Evolutionary conservation across 1,140 invertebrate species (phyloP), one percentile per base, ranked within the genome.

Genomic region (Drosophila ficusphila): DNA sequence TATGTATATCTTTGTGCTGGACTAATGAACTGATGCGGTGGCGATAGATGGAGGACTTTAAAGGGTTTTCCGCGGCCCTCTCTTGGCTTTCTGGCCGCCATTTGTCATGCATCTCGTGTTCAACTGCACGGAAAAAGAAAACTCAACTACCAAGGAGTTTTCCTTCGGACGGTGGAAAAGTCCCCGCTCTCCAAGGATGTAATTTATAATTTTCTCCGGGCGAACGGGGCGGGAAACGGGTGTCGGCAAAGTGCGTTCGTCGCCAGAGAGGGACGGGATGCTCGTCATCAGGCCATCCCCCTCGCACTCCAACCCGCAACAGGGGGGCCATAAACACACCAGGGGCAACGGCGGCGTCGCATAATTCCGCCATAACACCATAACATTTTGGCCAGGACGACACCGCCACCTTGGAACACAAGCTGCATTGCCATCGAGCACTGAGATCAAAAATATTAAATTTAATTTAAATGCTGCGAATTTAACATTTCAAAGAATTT

Each of bases 121-220:
- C 51, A 90, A 90, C 89, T 90, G 89, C 83, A 90, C 64, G 89
- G 89, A 90, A 90, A 85, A 77, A 90, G 74, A 81, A 74, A 64
- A 64, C 64, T 53, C 33, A 34, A 25, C 38, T 16, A 39, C 47
- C 36, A 64, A 44, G 27, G 38, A 76, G 51, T 61, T 33, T 31
- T 53, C 52, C 19, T 48, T 46, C 4, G 11, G 19, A n/a, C 46
- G 38, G 46, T 1, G n/a, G 39, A 48, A 29, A 11, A 36, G 33
- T 33, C 14, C 48, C 33, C 51, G 23, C 38, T 19, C 38, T 44
- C 38, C 56, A 60, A 64, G 23, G 18, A 60, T 64, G 54, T 86
- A 88, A 77, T 83, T 88, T 82, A 75, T 77, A 77, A 76, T 61
- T 77, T 70, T 62, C 46, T 47, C 60, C 36, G 53, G 57, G 27